A percentile compares a stretch with the other conserved stretches of the same genome.
Conservation (phyloP, 2,113 vertebrate species). For the Lagopus muta region DNA sequence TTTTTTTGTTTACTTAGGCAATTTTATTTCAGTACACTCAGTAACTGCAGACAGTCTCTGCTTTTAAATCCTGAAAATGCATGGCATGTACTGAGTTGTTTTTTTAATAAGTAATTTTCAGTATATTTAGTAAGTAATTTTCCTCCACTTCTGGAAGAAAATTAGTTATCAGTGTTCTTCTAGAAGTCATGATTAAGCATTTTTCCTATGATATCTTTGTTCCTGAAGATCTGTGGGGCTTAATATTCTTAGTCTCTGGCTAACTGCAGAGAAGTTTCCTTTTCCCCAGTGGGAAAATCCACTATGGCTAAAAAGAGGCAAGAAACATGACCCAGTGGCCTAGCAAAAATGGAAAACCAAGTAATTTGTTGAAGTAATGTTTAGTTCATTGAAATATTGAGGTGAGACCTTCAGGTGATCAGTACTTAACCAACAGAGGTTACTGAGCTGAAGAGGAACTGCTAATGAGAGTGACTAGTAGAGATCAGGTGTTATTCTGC, state of each 20-base stretch:
- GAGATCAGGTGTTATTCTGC: not conserved
- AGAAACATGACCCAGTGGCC: not conserved
- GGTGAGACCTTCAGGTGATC: not conserved
- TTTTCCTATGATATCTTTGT: not conserved
- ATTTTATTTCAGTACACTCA: not conserved
- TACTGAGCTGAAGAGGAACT: not conserved
- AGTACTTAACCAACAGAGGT: not conserved
- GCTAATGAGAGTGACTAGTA: not conserved
- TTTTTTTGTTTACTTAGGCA: not conserved
- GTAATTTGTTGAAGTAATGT: not conserved
- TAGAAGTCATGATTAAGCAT: not conserved
- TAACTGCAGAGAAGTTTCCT: not conserved
- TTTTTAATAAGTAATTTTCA: not conserved
- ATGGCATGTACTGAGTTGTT: not conserved
- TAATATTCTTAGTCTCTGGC: not conserved
- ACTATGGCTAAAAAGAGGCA: not conserved
- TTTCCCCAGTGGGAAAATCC: not conserved
- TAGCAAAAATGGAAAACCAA: not conserved
- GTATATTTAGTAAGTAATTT: no score
- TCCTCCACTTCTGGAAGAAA: not conserved
- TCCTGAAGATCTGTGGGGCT: not conserved
- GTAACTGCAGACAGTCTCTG: not conserved
- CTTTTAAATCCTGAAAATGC: constrained; percentile 30
- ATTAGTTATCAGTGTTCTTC: not conserved
- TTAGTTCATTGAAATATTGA: not conserved